Evolutionary conservation across 1,140 invertebrate species (phyloP).

Genomic region (Heterodera carotae): DNA sequence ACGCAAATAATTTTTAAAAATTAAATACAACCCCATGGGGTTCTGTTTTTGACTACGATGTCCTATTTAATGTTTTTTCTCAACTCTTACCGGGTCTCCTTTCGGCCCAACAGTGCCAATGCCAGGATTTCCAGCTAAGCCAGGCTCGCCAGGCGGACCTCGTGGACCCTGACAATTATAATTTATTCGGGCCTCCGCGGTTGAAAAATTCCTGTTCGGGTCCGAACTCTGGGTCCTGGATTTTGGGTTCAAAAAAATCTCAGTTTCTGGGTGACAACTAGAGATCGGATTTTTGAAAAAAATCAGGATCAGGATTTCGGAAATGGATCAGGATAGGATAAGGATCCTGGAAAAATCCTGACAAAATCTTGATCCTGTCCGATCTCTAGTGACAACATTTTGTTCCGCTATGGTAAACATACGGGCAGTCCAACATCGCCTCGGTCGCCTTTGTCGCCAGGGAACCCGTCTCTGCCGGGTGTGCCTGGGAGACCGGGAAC

Average conservation of each 20-base stretch:
- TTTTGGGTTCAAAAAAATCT: slow-evolving; percentile 6
- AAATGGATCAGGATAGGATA: too few species aligned
- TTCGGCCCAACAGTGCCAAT: slow-evolving; percentile 65
- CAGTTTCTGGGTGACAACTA: background rate
- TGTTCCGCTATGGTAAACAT: slow-evolving; percentile 29
- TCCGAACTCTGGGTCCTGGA: too few species aligned
- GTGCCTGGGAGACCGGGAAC: slow-evolving; percentile 60
- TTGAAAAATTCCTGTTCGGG: too few species aligned
- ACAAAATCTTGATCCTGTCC: too few species aligned
- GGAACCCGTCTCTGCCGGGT: slow-evolving; percentile 65
- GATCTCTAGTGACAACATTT: too few species aligned
- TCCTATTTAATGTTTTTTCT: background rate
- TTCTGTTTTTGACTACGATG: too few species aligned
- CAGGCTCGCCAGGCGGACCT: slow-evolving; percentile 62
- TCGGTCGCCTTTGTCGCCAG: slow-evolving; percentile 66
- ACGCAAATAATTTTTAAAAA: slow-evolving; percentile 10
- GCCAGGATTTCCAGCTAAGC: slow-evolving; percentile 65
- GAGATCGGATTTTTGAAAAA: too few species aligned
- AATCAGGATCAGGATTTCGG: too few species aligned
- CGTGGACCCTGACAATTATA: slow-evolving; percentile 55
- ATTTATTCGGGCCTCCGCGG: too few species aligned
- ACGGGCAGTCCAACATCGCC: slow-evolving; percentile 68
- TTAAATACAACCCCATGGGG: too few species aligned
- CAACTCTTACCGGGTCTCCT: slow-evolving; percentile 63
- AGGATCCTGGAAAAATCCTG: too few species aligned